Evolutionary conservation across 2,888 invertebrate species (phyloP).

Genomic region (Pyrrhosoma nymphula): DNA sequence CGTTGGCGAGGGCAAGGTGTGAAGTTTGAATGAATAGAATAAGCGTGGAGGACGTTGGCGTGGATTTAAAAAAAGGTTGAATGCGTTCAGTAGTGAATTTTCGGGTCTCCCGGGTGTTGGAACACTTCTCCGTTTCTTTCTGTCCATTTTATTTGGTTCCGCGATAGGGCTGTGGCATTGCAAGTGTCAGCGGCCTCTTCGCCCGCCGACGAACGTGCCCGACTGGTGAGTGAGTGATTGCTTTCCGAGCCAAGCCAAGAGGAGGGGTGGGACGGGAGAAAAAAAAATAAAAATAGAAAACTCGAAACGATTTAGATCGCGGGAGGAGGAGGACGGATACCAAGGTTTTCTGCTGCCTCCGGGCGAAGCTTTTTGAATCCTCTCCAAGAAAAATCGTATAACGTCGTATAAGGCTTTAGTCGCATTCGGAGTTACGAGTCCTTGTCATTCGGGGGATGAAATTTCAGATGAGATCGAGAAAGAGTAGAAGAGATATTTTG

Average conservation of each 20-base stretch:
- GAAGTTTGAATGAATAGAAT: neutral
- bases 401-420: neutral
- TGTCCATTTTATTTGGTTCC: neutral
- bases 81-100: conserved; percentile 1
- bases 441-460: conserved; percentile 12
- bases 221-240: conserved; percentile 23
- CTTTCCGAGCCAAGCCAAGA: neutral
- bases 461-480: neutral
- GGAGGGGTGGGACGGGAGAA: neutral
- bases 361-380: conserved; percentile 44
- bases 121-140: neutral
- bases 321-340: neutral
- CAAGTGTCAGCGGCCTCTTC: conserved; percentile 26
- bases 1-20: neutral
- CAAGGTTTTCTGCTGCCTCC: neutral
- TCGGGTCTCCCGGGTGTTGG: neutral
- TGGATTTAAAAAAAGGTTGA: neutral
- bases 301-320: conserved; percentile 14
- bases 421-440: conserved; percentile 36
- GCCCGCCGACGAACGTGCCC: neutral
- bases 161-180: conserved; percentile 11
- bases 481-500: neutral
- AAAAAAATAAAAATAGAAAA: neutral
- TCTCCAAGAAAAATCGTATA: conserved; percentile 26
- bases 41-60: neutral